Evolutionary conservation across 2,888 invertebrate genomes (phyloP).

Genomic region (Lottia gigantea): DNA sequence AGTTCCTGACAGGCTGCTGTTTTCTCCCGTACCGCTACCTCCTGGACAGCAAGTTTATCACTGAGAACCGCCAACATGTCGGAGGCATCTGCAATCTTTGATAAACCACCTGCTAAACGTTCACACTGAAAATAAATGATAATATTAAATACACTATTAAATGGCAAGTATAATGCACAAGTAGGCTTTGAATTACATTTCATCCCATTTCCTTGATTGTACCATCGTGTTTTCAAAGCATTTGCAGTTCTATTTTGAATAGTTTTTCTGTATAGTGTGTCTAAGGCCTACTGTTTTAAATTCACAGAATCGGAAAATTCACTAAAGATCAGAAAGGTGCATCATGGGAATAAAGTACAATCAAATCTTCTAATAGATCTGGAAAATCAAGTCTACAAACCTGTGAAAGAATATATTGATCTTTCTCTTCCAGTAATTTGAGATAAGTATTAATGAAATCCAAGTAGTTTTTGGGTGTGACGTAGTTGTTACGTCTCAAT

Average conservation of each 20-base stretch:
- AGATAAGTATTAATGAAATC: constrained; percentile 87
- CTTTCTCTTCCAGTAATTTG: constrained; percentile 79
- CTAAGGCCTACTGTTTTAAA: too few relatives aligned
- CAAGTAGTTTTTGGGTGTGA: constrained; percentile 91
- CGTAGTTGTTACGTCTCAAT: constrained; percentile 84
- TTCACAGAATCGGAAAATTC: too few relatives aligned
- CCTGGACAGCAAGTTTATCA: constrained; percentile 83
- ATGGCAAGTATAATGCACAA: too few relatives aligned
- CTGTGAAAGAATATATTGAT: constrained; percentile 71
- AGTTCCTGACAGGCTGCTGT: constrained; percentile 84
- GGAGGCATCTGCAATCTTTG: constrained; percentile 89
- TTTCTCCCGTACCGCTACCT: constrained; percentile 83
- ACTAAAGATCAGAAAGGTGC: too few relatives aligned
- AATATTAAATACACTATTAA: too few relatives aligned
- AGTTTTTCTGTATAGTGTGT: too few relatives aligned
- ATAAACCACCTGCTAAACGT: constrained; percentile 77
- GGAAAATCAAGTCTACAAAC: constrained; percentile 40
- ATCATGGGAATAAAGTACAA: too few relatives aligned
- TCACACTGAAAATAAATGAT: constrained; percentile 72
- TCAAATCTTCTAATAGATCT: background rate
- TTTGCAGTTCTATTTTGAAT: too few relatives aligned
- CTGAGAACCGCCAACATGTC: constrained; percentile 84
- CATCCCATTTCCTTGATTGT: too few relatives aligned
- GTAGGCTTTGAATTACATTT: too few relatives aligned
- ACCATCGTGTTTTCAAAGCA: too few relatives aligned